phyloP scores from a whole-genome alignment of 1,140 invertebrate genomes.

The Drosophila oshimai region DNA sequence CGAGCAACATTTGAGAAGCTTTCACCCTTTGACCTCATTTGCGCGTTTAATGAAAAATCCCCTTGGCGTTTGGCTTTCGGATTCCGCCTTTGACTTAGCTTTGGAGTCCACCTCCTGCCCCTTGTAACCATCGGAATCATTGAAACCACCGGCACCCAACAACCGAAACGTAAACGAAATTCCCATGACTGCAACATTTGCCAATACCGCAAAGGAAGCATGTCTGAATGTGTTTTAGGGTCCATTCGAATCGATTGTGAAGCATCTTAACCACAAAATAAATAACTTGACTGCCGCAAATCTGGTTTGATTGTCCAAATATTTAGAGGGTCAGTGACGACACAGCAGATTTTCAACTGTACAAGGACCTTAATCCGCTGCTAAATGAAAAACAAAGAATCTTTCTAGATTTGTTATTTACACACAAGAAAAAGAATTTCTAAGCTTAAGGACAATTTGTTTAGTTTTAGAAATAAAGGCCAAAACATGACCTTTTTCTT shows the following conservation, averaged over 20 bases:
- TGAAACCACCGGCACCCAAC: slow-evolving; percentile 22
- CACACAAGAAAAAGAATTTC: too few species aligned
- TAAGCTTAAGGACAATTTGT: too few species aligned
- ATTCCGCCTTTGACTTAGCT: slow-evolving; percentile 48
- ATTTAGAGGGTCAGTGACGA: slow-evolving; percentile 31
- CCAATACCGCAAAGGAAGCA: slow-evolving; percentile 42
- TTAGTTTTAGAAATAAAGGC: too few species aligned
- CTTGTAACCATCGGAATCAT: neutral
- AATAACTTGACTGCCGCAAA: slow-evolving; percentile 59
- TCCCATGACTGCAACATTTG: slow-evolving; percentile 43
- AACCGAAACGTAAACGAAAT: slow-evolving; percentile 48
- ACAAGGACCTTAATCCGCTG: neutral
- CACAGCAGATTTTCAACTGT: slow-evolving; percentile 20
- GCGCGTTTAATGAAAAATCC: slow-evolving; percentile 49
- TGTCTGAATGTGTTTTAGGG: slow-evolving; percentile 7
- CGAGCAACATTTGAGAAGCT: neutral
- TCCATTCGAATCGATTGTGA: slow-evolving; percentile 39
- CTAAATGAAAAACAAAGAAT: neutral
- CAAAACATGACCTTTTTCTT: too few species aligned
- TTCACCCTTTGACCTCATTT: slow-evolving; percentile 45
- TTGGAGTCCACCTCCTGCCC: slow-evolving; percentile 11
- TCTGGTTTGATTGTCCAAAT: slow-evolving; percentile 72
- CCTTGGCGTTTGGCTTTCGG: slow-evolving; percentile 16
- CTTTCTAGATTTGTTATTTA: too few species aligned
- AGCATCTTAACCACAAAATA: slow-evolving; percentile 56